A percentile compares a stretch with the other conserved stretches of the same genome.
Evolutionary conservation across 2,113 vertebrate species (phyloP).

Genomic region (Chaetodon auriga): DNA sequence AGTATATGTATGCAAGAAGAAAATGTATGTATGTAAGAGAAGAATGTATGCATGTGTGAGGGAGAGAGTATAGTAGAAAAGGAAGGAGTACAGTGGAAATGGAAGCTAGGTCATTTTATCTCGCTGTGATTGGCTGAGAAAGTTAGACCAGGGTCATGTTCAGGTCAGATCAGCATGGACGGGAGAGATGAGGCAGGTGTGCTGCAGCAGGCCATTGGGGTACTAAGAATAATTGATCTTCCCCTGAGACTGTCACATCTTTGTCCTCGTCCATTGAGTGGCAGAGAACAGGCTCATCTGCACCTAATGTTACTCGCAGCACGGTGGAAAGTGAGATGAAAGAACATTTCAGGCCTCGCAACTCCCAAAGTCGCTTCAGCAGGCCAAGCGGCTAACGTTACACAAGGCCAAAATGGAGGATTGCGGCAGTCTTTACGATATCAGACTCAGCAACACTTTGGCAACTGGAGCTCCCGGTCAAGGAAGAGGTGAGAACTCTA

Average conservation of each 20-base stretch:
- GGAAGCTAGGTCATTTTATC: no score
- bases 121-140: background rate
- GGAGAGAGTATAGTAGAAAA: background rate
- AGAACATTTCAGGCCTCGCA: no score
- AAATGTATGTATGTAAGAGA: background rate
- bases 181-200: background rate
- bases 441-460: no score
- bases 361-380: no score
- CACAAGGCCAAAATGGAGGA: no score
- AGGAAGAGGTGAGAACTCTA: no score
- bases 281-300: background rate
- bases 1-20: background rate
- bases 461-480: no score
- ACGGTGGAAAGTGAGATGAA: no score
- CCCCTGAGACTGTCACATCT: background rate
- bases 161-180: background rate
- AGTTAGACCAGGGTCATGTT: background rate
- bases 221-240: background rate
- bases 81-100: no score
- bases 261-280: background rate
- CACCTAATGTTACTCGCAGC: background rate
- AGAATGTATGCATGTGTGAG: background rate
- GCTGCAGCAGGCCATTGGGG: background rate
- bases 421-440: no score
- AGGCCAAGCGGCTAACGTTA: no score